A percentile compares a stretch with the other conserved stretches of the same genome.
Conservation (phyloP, 2,797 vertebrate genomes). For the Hippoglossus hippoglossus region DNA sequence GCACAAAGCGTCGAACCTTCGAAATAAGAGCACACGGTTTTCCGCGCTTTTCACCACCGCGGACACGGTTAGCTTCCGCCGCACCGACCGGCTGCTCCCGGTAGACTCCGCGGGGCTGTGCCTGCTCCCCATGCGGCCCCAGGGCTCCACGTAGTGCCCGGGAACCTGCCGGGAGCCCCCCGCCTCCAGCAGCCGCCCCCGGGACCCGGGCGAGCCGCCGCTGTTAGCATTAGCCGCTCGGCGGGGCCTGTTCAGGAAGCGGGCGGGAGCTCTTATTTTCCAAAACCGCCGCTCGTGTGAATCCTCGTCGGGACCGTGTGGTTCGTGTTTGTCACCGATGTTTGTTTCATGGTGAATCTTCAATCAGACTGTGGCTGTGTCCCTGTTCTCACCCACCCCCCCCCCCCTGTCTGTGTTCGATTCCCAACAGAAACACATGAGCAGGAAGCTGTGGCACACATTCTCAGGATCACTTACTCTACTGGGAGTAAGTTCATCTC, state of each 20-base stretch:
- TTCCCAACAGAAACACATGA: not conserved
- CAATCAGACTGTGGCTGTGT: too few species aligned
- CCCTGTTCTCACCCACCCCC: too few species aligned
- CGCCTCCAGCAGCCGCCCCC: not conserved
- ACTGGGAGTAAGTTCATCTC: constrained; percentile 39
- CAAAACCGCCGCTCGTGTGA: constrained; percentile 31
- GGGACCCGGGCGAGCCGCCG: not conserved
- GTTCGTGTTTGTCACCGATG: too few species aligned
- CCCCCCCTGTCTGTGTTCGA: too few species aligned
- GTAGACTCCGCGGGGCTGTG: rapidly evolving
- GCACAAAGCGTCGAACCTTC: constrained; percentile 74
- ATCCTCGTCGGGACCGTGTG: too few species aligned
- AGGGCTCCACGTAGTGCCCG: too few species aligned
- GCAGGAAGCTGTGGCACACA: constrained; percentile 24
- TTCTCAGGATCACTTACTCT: constrained; percentile 3
- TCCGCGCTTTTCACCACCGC: constrained; percentile 61
- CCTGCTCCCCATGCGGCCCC: not conserved
- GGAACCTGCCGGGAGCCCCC: too few species aligned
- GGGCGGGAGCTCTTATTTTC: constrained; percentile 86
- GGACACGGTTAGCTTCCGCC: constrained; percentile 36
- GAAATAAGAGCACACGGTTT: constrained; percentile 88
- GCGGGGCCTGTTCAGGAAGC: constrained; percentile 73
- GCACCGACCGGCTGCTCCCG: rapidly evolving
- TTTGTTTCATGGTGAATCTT: constrained; percentile 27
- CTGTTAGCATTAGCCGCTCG: constrained; percentile 60